Evolutionary conservation across 2,797 vertebrate genomes (phyloP).

Genomic region (Lacerta viridis): DNA sequence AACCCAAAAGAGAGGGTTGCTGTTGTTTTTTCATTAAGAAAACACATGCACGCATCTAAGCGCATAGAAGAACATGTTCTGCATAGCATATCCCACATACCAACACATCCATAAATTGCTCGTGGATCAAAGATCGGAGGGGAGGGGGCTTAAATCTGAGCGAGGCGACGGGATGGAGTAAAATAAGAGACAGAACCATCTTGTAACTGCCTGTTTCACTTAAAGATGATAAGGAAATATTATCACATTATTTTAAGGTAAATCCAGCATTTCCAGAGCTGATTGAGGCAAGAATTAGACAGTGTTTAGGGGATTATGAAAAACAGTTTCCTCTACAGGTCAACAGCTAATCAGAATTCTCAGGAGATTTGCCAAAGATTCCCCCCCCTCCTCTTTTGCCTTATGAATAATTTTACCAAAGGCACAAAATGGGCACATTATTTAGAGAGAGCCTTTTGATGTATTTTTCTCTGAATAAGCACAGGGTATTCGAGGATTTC

Average conservation of each 20-base stretch:
- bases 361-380: conserved; percentile 92
- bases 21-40: conserved; percentile 21
- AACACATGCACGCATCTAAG: conserved; percentile 15
- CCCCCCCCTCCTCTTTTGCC: conserved; percentile 74
- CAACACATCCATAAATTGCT: conserved; percentile 73
- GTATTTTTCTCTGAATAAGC: conserved; percentile 93
- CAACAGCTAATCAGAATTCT: conserved; percentile 98
- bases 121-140: conserved; percentile 78
- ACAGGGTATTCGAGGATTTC: conserved; percentile 96
- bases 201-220: conserved; percentile 82
- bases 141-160: conserved; percentile 71
- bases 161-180: conserved; percentile 74
- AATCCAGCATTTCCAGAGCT: conserved; percentile 85
- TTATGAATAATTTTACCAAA: conserved; percentile 99
- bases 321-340: conserved; percentile 94
- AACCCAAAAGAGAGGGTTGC: not conserved
- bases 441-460: conserved; percentile 98
- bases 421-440: conserved; percentile 93
- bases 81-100: conserved; percentile 44
- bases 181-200: conserved; percentile 78
- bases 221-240: conserved; percentile 85
- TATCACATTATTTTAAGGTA: conserved; percentile 90
- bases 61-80: not conserved
- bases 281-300: conserved; percentile 87
- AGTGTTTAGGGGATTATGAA: conserved; percentile 90